These are phyloP conservation scores for Holacanthella duospinosa DNA, from an alignment of 2,888 invertebrate species.

Conservation along the genomic window DNA sequence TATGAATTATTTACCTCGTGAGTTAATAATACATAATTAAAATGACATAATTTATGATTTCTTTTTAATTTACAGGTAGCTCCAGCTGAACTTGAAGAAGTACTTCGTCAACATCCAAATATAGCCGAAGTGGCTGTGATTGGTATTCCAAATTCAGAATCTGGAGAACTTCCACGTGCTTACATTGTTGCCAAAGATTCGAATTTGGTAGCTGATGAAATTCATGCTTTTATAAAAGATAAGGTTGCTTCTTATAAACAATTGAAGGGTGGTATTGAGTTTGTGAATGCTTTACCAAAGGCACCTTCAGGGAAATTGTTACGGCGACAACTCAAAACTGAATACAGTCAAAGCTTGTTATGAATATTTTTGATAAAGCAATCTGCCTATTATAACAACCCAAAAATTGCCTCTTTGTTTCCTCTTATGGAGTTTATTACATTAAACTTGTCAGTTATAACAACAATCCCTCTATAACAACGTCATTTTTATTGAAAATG, in stretches of 20 bases:
- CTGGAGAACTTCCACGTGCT: constrained; percentile 67
- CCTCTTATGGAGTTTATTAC: too few species aligned
- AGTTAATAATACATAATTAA: too few species aligned
- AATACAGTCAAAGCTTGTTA: too few species aligned
- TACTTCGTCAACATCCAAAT: constrained; percentile 59
- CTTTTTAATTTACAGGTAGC: constrained; percentile 42
- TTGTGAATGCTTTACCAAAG: constrained; percentile 60
- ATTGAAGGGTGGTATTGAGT: constrained; percentile 60
- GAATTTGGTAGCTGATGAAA: constrained; percentile 46
- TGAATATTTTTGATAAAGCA: too few species aligned
- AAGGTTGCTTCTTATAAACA: constrained; percentile 67
- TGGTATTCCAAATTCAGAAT: constrained; percentile 56
- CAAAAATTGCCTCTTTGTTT: too few species aligned
- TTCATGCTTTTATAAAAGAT: constrained; percentile 52
- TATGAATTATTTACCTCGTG: neutral
- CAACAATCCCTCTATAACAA: too few species aligned
- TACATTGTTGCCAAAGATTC: constrained; percentile 49
- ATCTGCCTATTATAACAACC: too few species aligned
- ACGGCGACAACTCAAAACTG: constrained; percentile 23
- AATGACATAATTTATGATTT: too few species aligned
- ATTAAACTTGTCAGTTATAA: too few species aligned
- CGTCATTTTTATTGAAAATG: too few species aligned
- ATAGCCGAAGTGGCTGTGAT: constrained; percentile 73
- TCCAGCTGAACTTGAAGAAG: constrained; percentile 73
- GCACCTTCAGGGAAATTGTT: constrained; percentile 61